Conservation (phyloP, 2,113 vertebrate species). For the Prolemur simus region DNA sequence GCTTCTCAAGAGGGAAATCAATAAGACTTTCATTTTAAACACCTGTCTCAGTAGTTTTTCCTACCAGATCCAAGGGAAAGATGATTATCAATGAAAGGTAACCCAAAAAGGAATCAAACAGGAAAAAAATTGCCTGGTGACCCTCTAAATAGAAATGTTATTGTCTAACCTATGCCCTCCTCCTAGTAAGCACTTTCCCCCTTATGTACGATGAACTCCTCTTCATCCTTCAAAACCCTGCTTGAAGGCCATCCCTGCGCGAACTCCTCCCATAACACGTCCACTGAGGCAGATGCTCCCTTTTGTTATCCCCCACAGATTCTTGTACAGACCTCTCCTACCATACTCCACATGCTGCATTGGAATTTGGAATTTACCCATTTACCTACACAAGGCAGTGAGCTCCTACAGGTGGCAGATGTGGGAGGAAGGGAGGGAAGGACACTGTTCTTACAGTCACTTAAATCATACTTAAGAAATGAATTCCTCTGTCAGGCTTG, state of each 20-base stretch:
- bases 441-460: not conserved
- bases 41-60: not conserved
- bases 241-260: not conserved
- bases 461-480: not conserved
- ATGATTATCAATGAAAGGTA: not conserved
- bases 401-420: not conserved
- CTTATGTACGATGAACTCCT: not conserved
- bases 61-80: not conserved
- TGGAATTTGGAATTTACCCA: not conserved
- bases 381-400: not conserved
- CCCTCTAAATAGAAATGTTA: not conserved
- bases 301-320: not conserved
- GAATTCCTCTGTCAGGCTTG: not conserved
- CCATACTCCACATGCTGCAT: accelerated
- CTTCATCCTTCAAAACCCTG: not conserved
- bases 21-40: not conserved
- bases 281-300: not conserved
- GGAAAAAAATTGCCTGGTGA: not conserved
- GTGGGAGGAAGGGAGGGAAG: not conserved
- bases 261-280: not conserved
- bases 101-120: not conserved
- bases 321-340: not conserved
- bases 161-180: not conserved
- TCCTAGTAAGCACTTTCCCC: not conserved
- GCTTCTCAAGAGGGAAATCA: not conserved